Conservation (phyloP, 2,888 invertebrate species). For the Drosophila ochracea region DNA sequence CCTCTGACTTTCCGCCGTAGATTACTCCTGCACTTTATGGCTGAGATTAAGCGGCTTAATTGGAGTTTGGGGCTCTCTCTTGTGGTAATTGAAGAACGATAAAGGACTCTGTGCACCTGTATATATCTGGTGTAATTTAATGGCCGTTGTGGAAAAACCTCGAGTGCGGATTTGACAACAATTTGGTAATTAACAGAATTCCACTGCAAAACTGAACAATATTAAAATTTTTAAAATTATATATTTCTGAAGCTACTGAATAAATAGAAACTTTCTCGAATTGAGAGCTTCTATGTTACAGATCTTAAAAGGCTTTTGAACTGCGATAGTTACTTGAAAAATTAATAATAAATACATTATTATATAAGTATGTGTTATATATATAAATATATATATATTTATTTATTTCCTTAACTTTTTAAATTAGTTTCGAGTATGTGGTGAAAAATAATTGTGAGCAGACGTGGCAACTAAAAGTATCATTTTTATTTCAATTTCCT, state of each 20-base stretch:
- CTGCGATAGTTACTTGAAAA: background rate
- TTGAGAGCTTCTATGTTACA: background rate
- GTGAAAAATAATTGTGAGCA: no score
- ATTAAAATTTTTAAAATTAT: background rate
- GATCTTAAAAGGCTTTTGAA: background rate
- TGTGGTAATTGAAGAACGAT: slow-evolving; percentile 73
- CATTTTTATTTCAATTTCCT: background rate
- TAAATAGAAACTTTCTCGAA: background rate
- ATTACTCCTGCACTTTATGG: slow-evolving; percentile 29
- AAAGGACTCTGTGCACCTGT: slow-evolving; percentile 45
- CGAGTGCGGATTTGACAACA: slow-evolving; percentile 19
- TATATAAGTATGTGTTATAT: background rate
- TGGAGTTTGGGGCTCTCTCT: slow-evolving; percentile 31
- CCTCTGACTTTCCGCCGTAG: slow-evolving; percentile 38
- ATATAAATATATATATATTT: background rate
- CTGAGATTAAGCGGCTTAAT: slow-evolving; percentile 68
- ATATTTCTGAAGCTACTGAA: background rate
- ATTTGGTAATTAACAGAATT: slow-evolving; percentile 5
- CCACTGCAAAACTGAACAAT: background rate
- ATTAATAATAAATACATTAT: no score
- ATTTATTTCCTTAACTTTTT: no score
- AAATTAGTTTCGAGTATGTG: no score
- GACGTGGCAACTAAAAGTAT: background rate
- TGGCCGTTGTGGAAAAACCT: slow-evolving; percentile 12
- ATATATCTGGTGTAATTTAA: slow-evolving; percentile 35